These are phyloP conservation scores for Charanyca ferruginea DNA, from an alignment of 2,888 invertebrate species.

Conservation along the genomic window DNA sequence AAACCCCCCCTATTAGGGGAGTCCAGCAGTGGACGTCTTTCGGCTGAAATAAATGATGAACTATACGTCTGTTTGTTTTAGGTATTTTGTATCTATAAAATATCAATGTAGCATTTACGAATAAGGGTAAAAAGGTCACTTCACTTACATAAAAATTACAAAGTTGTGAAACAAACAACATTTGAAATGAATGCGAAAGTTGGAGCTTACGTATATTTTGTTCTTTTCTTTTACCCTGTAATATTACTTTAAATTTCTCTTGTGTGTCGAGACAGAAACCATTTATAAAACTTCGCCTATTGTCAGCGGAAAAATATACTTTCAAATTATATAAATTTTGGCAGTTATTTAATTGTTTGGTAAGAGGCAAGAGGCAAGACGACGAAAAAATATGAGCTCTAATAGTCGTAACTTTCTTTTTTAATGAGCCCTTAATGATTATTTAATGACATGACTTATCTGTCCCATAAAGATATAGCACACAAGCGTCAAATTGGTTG, in stretches of 20 bases:
- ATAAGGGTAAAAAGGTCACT: neutral
- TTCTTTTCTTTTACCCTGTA: neutral
- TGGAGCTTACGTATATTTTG: neutral
- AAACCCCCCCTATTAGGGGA: no score
- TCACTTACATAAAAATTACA: neutral
- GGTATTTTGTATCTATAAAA: no score
- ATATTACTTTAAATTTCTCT: neutral
- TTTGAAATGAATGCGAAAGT: neutral
- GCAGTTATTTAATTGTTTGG: neutral
- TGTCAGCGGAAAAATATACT: neutral
- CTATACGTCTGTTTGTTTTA: no score
- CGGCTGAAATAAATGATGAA: no score
- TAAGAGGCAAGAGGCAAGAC: neutral
- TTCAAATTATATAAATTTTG: neutral
- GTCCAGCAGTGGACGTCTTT: no score
- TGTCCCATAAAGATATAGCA: neutral
- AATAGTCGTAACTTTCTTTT: conserved; percentile 5
- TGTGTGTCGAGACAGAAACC: neutral
- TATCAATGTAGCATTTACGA: neutral
- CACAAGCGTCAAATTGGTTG: conserved; percentile 3
- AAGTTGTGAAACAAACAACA: neutral
- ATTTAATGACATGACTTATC: conserved; percentile 26
- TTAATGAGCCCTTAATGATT: conserved; percentile 27
- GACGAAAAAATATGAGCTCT: neutral
- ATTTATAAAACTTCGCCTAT: neutral